These are phyloP conservation scores for Percina caprodes DNA, from an alignment of 2,113 vertebrate genomes.

Conservation along the genomic window DNA sequence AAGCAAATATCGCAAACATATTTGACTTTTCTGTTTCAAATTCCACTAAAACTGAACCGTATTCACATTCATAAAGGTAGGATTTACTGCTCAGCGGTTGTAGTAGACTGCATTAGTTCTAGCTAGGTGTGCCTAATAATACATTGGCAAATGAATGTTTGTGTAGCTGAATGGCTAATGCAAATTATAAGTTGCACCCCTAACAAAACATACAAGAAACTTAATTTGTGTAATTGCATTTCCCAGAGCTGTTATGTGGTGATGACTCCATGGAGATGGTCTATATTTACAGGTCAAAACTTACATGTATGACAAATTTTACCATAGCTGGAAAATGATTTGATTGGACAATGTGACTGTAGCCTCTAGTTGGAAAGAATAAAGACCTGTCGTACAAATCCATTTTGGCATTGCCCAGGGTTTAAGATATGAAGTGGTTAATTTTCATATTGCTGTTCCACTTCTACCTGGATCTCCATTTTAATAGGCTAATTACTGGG, in stretches of 20 bases:
- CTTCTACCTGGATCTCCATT: constrained; percentile 82
- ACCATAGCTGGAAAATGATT: neutral
- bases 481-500: constrained; percentile 80
- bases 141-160: neutral
- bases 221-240: neutral
- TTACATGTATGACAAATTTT: neutral
- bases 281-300: neutral
- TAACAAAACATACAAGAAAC: neutral
- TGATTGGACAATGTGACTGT: constrained; percentile 4
- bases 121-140: neutral
- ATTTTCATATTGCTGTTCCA: constrained; percentile 71
- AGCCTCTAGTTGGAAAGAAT: constrained; percentile 30
- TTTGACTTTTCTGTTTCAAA: neutral
- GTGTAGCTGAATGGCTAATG: neutral
- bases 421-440: constrained; percentile 76
- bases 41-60: neutral
- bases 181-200: neutral
- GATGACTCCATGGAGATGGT: neutral
- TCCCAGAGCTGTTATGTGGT: neutral
- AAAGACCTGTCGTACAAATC: constrained; percentile 33
- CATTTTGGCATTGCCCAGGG: constrained; percentile 62
- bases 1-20: neutral
- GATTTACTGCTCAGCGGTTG: neutral
- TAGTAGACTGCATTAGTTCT: neutral
- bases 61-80: neutral